phyloP scores from a whole-genome alignment of 2,797 vertebrate species.

The Anguilla pacifica region DNA sequence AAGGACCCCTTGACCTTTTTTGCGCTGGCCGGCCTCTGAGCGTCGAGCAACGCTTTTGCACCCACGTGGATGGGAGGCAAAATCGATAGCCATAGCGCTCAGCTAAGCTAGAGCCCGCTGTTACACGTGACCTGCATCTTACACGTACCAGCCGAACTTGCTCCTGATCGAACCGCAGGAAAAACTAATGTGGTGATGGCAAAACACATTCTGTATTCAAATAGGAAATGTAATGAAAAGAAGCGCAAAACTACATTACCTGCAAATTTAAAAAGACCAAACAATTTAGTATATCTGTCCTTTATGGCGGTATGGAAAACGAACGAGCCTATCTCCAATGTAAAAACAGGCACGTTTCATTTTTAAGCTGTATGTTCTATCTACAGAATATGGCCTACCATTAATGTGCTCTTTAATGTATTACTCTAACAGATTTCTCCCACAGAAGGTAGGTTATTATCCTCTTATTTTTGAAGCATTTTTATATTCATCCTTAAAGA shows the following conservation, averaged over 20 bases:
- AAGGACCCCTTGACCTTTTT: constrained; percentile 4
- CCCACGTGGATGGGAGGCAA: neutral
- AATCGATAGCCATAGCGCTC: neutral
- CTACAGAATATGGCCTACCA: neutral
- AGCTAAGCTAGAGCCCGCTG: neutral
- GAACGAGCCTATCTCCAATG: neutral
- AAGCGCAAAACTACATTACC: neutral
- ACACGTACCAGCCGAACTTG: neutral
- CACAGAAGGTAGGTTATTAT: neutral
- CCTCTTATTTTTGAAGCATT: neutral
- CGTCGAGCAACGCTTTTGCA: neutral
- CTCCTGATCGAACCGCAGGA: neutral
- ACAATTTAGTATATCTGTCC: neutral
- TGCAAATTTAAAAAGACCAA: neutral
- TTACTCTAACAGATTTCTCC: neutral
- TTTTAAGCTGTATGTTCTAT: neutral
- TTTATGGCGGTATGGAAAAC: neutral
- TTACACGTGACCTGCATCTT: neutral
- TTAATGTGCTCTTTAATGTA: neutral
- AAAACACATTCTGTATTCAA: neutral
- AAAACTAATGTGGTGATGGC: neutral
- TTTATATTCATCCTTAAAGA: neutral
- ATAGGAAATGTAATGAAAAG: neutral
- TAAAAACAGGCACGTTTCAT: neutral
- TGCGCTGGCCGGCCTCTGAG: neutral